A percentile compares a stretch with the other conserved stretches of the same genome.
phyloP scores from a whole-genome alignment of 2,113 vertebrate genomes.

The Merops nubicus region DNA sequence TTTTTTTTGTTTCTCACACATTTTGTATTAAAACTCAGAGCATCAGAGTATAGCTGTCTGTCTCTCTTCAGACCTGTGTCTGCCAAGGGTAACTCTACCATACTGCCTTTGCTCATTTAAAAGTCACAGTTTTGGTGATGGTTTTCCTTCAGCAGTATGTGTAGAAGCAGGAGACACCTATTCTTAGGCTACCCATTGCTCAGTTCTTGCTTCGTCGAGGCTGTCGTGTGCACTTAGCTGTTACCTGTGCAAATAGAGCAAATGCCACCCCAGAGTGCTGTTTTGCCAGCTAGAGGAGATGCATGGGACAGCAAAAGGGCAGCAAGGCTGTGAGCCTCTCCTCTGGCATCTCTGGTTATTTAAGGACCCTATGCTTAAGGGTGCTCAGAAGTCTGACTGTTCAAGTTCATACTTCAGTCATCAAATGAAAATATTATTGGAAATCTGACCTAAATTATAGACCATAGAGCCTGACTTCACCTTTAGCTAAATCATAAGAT shows the following conservation, averaged over 20 bases:
- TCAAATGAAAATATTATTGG: slow-evolving; percentile 7
- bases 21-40: not conserved
- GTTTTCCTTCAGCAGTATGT: not conserved
- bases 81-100: not conserved
- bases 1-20: not conserved
- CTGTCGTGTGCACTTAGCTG: not conserved
- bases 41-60: not conserved
- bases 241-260: not conserved
- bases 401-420: not conserved
- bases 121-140: not conserved
- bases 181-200: not conserved
- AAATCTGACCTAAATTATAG: slow-evolving; percentile 29
- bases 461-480: not conserved
- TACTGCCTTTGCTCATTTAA: not conserved
- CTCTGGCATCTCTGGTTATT: not conserved
- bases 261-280: fast-evolving
- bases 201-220: not conserved
- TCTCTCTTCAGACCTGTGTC: not conserved
- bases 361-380: not conserved
- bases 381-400: not conserved
- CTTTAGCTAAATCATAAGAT: slow-evolving; percentile 1
- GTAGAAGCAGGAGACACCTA: not conserved
- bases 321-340: not conserved
- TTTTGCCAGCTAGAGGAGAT: not conserved
- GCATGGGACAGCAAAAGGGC: not conserved